phyloP scores from a whole-genome alignment of 2,888 invertebrate species.

The Nipponacmea schrenckii region DNA sequence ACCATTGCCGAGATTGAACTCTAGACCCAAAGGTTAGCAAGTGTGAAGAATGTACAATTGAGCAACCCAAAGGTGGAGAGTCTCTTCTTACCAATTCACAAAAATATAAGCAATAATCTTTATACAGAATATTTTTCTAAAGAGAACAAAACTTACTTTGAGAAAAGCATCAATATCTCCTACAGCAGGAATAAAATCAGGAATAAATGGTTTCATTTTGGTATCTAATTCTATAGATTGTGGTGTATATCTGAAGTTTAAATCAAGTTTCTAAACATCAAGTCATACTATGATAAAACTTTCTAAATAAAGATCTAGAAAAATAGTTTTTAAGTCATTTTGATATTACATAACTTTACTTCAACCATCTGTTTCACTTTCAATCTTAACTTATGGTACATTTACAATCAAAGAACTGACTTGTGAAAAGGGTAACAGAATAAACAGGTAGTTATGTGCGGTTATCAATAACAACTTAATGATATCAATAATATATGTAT shows the following conservation, averaged over 20 bases:
- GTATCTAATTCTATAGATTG: constrained; percentile 90
- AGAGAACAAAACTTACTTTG: constrained; percentile 74
- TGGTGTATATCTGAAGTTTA: constrained; percentile 82
- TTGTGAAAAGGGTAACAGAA: background rate
- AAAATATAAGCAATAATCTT: too few relatives aligned
- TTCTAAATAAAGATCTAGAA: too few relatives aligned
- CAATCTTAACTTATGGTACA: background rate
- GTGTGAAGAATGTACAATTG: too few relatives aligned
- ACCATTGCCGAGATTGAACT: too few relatives aligned
- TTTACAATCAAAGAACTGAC: background rate
- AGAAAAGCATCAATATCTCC: constrained; percentile 99
- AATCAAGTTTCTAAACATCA: constrained; percentile 7
- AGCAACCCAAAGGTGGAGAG: too few relatives aligned
- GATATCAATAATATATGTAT: background rate
- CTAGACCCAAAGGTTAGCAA: too few relatives aligned
- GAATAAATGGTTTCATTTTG: constrained; percentile 91
- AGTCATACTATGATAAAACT: background rate
- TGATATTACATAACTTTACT: too few relatives aligned
- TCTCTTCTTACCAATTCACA: too few relatives aligned
- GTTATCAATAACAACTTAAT: background rate
- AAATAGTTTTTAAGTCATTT: too few relatives aligned
- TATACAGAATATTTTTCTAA: too few relatives aligned
- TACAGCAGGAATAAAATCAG: constrained; percentile 96
- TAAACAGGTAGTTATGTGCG: background rate
- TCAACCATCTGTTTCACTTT: background rate